Percentiles rank a stretch among this genome's conserved stretches.
These are phyloP conservation scores for Centropus bengalensis DNA, from an alignment of 2,113 vertebrate genomes.

Conservation along the genomic window DNA sequence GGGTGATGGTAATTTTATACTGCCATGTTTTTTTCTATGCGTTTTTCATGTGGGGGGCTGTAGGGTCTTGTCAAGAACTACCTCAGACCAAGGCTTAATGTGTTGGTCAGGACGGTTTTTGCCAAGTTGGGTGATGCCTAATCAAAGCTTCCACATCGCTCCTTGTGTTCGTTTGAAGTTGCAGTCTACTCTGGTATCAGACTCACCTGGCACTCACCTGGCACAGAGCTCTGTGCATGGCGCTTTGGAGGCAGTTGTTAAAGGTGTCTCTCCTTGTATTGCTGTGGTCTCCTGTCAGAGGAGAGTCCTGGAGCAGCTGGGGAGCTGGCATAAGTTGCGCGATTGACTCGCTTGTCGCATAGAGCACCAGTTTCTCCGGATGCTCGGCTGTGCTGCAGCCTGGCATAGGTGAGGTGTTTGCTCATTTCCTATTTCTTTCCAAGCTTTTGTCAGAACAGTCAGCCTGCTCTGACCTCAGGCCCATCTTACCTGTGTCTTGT, in stretches of 20 bases:
- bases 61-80: neutral
- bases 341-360: neutral
- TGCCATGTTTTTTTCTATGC: neutral
- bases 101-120: neutral
- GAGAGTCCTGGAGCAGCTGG: neutral
- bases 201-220: neutral
- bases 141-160: neutral
- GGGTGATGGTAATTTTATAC: neutral
- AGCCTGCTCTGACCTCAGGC: neutral
- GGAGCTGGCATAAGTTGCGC: neutral
- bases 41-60: neutral
- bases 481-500: accelerated
- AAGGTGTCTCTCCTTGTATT: neutral
- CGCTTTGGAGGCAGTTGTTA: neutral
- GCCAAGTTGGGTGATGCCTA: neutral
- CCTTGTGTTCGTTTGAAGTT: neutral
- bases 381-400: neutral
- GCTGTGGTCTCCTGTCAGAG: neutral
- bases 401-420: neutral
- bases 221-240: neutral
- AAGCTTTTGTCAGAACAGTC: neutral
- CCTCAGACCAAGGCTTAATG: neutral
- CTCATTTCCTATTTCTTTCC: neutral
- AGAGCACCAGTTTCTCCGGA: neutral
- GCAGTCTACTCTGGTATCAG: neutral